These are phyloP conservation scores for Anolis sagrei DNA, from an alignment of 2,113 vertebrate genomes.

Conservation along the genomic window DNA sequence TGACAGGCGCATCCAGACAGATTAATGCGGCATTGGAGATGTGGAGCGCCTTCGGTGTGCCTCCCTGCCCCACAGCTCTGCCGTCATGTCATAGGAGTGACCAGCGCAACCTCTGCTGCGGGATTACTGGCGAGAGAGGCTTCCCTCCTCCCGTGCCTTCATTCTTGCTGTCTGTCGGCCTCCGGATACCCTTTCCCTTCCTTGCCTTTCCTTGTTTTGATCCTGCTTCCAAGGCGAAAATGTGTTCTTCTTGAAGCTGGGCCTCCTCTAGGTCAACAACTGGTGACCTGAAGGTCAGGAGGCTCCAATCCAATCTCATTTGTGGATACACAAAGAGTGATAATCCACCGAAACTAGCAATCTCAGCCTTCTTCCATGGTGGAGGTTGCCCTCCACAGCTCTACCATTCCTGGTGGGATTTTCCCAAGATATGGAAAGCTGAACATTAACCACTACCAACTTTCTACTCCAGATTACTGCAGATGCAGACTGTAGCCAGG, in stretches of 20 bases:
- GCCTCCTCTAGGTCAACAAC: too few relatives aligned
- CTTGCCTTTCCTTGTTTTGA: background rate
- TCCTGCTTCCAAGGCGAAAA: background rate
- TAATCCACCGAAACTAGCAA: background rate
- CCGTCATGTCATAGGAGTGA: background rate
- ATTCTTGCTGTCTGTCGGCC: background rate
- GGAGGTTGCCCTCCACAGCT: background rate
- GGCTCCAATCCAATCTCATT: too few relatives aligned
- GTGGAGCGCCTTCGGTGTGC: background rate
- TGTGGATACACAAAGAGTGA: too few relatives aligned
- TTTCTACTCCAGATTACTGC: too few relatives aligned
- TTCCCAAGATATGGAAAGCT: too few relatives aligned
- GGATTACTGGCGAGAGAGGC: background rate
- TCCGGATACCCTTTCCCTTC: background rate
- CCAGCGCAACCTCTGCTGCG: background rate
- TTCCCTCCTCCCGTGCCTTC: background rate
- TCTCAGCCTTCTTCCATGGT: background rate
- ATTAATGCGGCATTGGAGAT: background rate
- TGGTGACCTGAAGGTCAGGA: too few relatives aligned
- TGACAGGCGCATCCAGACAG: conserved; percentile 4
- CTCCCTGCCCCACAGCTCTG: background rate
- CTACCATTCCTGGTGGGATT: background rate
- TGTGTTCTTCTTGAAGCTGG: too few relatives aligned
- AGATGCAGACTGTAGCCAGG: too few relatives aligned
- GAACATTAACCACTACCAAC: too few relatives aligned